A percentile compares a stretch with the other conserved stretches of the same genome.
Evolutionary conservation across 1,140 invertebrate species (phyloP).

Genomic region (Orussus abietinus): DNA sequence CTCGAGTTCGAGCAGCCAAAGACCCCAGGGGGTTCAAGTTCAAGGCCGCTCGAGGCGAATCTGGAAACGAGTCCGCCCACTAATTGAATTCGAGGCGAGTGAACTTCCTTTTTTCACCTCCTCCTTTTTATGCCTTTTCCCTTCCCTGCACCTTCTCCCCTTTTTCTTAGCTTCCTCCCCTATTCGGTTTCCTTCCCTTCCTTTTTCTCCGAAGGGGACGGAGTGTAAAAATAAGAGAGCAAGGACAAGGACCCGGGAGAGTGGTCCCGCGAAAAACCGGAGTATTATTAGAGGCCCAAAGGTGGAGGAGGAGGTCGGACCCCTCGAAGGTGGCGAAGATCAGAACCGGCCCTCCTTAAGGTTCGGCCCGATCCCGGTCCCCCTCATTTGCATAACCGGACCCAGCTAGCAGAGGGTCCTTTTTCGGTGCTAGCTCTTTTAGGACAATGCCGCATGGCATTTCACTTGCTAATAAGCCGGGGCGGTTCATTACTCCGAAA

Average conservation of each 20-base stretch:
- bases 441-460: constrained; percentile 28
- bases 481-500: neutral
- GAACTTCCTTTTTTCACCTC: too few relatives aligned
- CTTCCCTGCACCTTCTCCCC: too few relatives aligned
- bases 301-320: constrained; percentile 6
- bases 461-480: constrained; percentile 9
- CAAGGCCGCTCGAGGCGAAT: too few relatives aligned
- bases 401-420: constrained; percentile 34
- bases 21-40: too few relatives aligned
- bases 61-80: too few relatives aligned
- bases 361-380: constrained; percentile 21
- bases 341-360: constrained; percentile 21
- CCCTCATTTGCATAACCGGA: constrained; percentile 38
- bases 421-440: constrained; percentile 11
- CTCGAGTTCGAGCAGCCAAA: too few relatives aligned
- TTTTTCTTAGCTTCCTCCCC: neutral
- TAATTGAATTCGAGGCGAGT: too few relatives aligned
- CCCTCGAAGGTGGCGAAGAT: constrained; percentile 14
- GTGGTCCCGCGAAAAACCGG: neutral
- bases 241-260: neutral
- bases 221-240: neutral
- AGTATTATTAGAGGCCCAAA: constrained; percentile 13
- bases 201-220: neutral
- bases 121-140: too few relatives aligned
- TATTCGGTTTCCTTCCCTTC: neutral